Base-by-base conservation (phyloP, 1,140 invertebrate species). In the Bombus soroeensis region DNA sequence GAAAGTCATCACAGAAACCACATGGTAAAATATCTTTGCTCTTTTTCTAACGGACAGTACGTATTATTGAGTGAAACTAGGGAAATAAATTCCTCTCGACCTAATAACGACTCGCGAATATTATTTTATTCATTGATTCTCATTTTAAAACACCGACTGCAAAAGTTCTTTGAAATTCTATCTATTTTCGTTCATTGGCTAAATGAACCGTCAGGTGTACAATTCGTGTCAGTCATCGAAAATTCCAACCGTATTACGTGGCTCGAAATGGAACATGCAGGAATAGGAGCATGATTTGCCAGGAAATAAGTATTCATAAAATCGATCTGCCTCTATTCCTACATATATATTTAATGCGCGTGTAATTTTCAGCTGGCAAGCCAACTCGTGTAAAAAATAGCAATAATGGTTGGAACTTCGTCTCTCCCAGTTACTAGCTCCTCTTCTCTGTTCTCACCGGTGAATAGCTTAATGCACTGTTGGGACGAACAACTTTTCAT, bases 361-460 rank as follows among this genome's bases (percentile, higher is more conserved):
- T 84, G 83, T 91, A 88, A 92, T 88, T 90, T 92, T 68, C 86
- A 89, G 76, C 77, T 84, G 83, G 81, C 79, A 77, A 75, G 68
- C 78, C 41, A 74, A 75, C 70, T 41, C 73, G 75, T 76, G 72
- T 87, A 88, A 88, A 92, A 90, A 91, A 88, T 87, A 89, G 72
- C 74, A 87, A 83, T 91, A 90, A 92, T 89, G 86, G 88, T 72
- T 68, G 64, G 76, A 81, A 83, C 76, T 89, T 91, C 78, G 86
- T 92, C 89, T 86, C 68, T 66, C 85, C 88, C 88, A 75, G 64
- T 59, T 25, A 13, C 4, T 6, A 1, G 3, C 57, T 37, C 34
- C 62, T 18, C 39, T 39, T 59, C 9, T 22, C 32, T 22, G 0
- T 34, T 34, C 32, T 32, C 39, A 18, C 10, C 70, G 13, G 70